phyloP scores from a whole-genome alignment of 2,797 vertebrate genomes.

The Pangasius sanitwongsei region DNA sequence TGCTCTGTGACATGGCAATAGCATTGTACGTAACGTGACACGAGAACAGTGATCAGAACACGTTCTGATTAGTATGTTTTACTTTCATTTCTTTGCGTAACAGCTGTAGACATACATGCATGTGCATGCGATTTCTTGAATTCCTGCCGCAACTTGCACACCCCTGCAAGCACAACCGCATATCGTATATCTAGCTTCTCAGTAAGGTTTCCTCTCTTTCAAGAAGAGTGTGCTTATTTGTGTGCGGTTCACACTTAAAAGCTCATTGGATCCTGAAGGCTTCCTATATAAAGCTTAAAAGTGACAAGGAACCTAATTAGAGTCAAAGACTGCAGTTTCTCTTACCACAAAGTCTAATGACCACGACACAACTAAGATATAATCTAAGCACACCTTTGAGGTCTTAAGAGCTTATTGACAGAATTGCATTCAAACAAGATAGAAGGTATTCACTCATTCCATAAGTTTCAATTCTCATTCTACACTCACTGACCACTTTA shows the following conservation, averaged over 20 bases:
- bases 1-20: neutral
- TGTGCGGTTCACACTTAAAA: neutral
- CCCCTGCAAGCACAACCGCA: neutral
- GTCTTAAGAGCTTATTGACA: neutral
- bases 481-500: neutral
- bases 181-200: neutral
- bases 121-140: neutral
- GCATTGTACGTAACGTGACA: neutral
- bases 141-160: neutral
- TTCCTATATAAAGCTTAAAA: neutral
- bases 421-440: neutral
- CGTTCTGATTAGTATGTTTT: neutral
- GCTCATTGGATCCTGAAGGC: neutral
- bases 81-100: neutral
- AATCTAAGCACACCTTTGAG: neutral
- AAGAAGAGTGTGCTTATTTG: neutral
- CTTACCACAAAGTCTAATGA: neutral
- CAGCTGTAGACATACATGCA: neutral
- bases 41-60: neutral
- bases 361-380: neutral
- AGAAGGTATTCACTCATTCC: neutral
- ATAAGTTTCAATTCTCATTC: neutral
- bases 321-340: neutral
- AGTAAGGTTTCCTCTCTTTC: neutral
- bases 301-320: conserved; percentile 17